These are phyloP conservation scores for Coracopsis vasa DNA, from an alignment of 2,113 vertebrate species.

Conservation along the genomic window DNA sequence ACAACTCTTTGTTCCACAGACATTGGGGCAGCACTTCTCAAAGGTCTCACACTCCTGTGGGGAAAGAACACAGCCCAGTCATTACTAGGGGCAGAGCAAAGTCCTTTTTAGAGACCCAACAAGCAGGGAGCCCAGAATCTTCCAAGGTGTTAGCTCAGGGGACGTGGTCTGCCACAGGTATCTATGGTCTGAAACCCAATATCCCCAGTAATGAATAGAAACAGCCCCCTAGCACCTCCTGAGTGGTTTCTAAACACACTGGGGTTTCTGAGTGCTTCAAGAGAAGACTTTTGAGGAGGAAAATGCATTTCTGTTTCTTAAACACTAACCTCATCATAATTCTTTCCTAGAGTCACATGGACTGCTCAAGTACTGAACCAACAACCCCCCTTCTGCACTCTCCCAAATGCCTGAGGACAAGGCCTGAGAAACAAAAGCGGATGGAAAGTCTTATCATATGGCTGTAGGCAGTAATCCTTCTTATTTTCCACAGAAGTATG, in stretches of 20 bases:
- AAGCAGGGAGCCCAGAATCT: not conserved
- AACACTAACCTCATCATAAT: not conserved
- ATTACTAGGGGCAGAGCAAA: not conserved
- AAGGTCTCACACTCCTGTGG: conserved; percentile 89
- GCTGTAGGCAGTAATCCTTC: conserved; percentile 65
- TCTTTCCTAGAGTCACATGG: conserved; percentile 37
- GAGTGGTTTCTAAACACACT: not conserved
- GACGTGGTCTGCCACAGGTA: not conserved
- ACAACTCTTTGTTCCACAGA: conserved; percentile 92
- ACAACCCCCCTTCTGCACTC: not conserved
- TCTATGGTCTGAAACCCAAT: not conserved
- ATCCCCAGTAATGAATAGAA: not conserved
- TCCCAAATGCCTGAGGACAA: conserved; percentile 44
- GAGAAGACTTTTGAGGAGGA: not conserved
- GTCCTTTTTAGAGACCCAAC: not conserved
- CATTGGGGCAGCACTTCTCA: conserved; percentile 97
- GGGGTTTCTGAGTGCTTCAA: not conserved
- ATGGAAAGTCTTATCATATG: conserved; percentile 61
- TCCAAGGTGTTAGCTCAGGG: not conserved
- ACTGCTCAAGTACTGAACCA: not conserved
- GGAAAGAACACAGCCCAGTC: not conserved
- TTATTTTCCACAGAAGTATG: conserved; percentile 59
- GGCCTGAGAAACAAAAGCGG: conserved; percentile 38
- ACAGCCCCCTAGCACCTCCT: not conserved
- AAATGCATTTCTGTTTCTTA: not conserved